phyloP scores from a whole-genome alignment of 2,797 vertebrate genomes.

The Staurois parvus region DNA sequence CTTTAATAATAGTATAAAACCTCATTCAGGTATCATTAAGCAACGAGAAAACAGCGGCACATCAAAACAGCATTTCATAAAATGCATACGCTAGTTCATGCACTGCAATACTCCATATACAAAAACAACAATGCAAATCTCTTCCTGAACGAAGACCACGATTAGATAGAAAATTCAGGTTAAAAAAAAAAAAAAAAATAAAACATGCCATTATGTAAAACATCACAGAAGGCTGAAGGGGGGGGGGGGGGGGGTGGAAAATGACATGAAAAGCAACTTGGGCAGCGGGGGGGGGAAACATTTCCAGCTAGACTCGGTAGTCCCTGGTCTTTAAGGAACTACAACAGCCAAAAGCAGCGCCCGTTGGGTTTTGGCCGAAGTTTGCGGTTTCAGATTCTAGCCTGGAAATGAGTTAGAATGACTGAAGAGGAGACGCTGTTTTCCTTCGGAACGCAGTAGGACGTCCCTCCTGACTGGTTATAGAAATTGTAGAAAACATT shows the following conservation, averaged over 20 bases:
- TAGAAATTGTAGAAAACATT: too few species aligned
- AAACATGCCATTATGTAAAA: constrained; percentile 87
- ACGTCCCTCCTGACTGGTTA: too few species aligned
- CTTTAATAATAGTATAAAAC: constrained; percentile 87
- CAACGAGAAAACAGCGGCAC: constrained; percentile 87
- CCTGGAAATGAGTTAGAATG: too few species aligned
- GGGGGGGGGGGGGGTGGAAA: constrained; percentile 59
- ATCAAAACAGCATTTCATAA: constrained; percentile 91
- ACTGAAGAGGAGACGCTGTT: too few species aligned
- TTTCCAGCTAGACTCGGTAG: not conserved
- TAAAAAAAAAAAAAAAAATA: constrained; percentile 75
- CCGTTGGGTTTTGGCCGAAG: not conserved
- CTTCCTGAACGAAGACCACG: constrained; percentile 78
- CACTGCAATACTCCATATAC: constrained; percentile 91
- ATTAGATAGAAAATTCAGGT: constrained; percentile 86
- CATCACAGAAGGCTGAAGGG: constrained; percentile 82
- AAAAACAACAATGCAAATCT: constrained; percentile 87
- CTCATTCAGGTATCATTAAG: constrained; percentile 82
- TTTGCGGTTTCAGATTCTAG: too few species aligned
- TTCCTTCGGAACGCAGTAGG: too few species aligned
- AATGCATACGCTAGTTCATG: constrained; percentile 93
- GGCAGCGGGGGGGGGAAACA: not conserved
- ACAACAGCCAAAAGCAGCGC: not conserved
- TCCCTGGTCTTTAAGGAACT: not conserved
- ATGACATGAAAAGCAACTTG: not conserved